Percentiles rank a stretch among this genome's conserved stretches.
Evolutionary conservation across 64 coral and sea anemone species (phyloP).

Genomic region (Porites australiensis): DNA sequence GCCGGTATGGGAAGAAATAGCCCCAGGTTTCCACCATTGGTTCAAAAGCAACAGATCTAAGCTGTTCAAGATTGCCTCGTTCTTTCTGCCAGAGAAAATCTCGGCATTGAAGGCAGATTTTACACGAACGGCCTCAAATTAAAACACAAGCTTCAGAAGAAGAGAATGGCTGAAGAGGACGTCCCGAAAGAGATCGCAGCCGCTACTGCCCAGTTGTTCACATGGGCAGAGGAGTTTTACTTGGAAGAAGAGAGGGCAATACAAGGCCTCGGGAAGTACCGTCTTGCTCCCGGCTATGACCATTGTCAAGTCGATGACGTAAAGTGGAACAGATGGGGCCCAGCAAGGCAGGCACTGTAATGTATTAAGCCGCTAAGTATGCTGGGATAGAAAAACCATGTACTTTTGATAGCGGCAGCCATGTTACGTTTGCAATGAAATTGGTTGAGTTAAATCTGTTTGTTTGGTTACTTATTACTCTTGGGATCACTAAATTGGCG

Average conservation of each 20-base stretch:
- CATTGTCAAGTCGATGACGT: slow-evolving; percentile 60
- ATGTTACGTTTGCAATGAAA: too few species aligned
- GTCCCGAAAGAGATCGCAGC: slow-evolving; percentile 12
- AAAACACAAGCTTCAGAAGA: slow-evolving; percentile 51
- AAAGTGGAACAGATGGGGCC: slow-evolving; percentile 62
- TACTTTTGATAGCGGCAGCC: too few species aligned
- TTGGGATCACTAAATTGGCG: too few species aligned
- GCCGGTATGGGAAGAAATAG: background rate
- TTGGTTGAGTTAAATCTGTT: too few species aligned
- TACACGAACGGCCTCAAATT: slow-evolving; percentile 35
- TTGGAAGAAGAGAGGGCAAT: slow-evolving; percentile 45
- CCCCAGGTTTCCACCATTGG: slow-evolving; percentile 38
- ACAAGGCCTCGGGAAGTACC: slow-evolving; percentile 43
- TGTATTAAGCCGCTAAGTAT: too few species aligned
- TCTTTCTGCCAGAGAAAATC: slow-evolving; percentile 11
- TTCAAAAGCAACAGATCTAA: slow-evolving; percentile 24
- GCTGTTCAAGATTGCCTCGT: slow-evolving; percentile 35
- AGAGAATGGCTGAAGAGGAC: slow-evolving; percentile 23
- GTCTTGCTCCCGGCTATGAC: slow-evolving; percentile 56
- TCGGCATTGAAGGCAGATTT: slow-evolving; percentile 37
- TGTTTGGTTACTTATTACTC: too few species aligned
- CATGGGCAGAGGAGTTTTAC: slow-evolving; percentile 59
- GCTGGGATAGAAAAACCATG: too few species aligned
- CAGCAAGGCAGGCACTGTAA: slow-evolving; percentile 12
- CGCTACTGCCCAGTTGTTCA: background rate